Base-by-base conservation (phyloP, 1,140 invertebrate species). In the Antheraea mylitta region DNA sequence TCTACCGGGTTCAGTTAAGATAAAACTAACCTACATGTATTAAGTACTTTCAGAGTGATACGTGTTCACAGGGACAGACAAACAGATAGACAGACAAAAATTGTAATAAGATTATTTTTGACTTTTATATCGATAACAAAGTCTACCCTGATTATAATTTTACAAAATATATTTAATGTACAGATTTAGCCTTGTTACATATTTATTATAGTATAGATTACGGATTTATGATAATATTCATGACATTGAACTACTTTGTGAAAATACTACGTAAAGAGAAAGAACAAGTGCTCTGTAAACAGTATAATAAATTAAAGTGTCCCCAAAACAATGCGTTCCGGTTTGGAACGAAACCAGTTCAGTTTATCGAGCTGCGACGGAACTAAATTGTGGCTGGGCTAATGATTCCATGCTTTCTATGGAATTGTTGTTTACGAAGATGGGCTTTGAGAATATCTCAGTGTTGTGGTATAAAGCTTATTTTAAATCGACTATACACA, bases 351-450 rank as follows among this genome's bases (percentile, higher is more conserved):
- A 62, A 69, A 73, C 71, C 64, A 69, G 77, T 72, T 59, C 76
- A 76, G 74, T 67, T 76, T 77, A 79, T 77, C 77, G 79, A 79
- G 75, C 75, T 75, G 77, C 68, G 58, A 74, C 72, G 68, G 60
- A 71, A 70, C 72, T 75, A 69, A n/a, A 22, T 42, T 62, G 63
- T 62, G 66, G 68, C 68, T 68, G 69, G 70, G 58, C 45, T 53
- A 53, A 53, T 53, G 45, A 16, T 73, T 77, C 72, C 75, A 68
- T 65, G 72, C 77, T 81, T 77, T 81, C 77, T 76, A 76, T 69
- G 69, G 73, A 69, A 73, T 75, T 76, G 74, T 73, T 70, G 73
- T 75, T 62, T 68, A 59, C 58, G 68, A 68, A 30, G 60, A 38
- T 45, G 64, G n/a, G 4, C 16, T 22, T 45, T 7, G 19, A n/a